Evolutionary conservation across 2,113 vertebrate species (phyloP), one percentile per base, ranked within the genome.

Genomic region (Nyctibius bracteatus): DNA sequence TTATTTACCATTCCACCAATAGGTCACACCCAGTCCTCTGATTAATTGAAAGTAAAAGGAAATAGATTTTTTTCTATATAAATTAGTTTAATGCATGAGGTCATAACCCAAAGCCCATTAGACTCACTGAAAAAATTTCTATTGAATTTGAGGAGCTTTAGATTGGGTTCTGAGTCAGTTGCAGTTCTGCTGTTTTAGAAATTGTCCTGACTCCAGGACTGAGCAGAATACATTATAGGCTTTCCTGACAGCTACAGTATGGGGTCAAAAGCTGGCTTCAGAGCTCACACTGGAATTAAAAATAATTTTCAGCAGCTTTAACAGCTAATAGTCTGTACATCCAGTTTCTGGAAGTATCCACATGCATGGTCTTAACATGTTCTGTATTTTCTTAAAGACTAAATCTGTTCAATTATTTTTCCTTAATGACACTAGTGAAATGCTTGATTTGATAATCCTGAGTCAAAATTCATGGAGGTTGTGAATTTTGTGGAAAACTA

Each of bases 21-120:
- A 95, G 63, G 74, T 94, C 92, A 88, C 41, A 78, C 30, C 37
- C 24, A 63, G 61, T 68, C 84, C 51, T 86, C 80, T 90, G 59
- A 94, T 91, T 93, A 93, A 94, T 92, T 96, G 78, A 92, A 93
- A 96, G 77, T 89, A 92, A 96, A 96, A 97, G 93, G 91, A 94
- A 91, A 92, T 91, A 94, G 91, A 94, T 90, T 95, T 90, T 87
- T 89, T 86, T 90, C 71, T 52, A 51, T 88, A 91, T 91, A 92
- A 97, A 93, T 92, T 94, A 92, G 62, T 92, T 94, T 93, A 95
- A 96, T 95, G 90, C 88, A 58, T 18, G 39, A 95, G 92, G 85
- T 21, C 81, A 51, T 86, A 85, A 93, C 92, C 88, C 58, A 94
- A 96, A 96, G 63, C 85, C 92, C 81, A 96, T 96, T 95, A 95